These are phyloP conservation scores for Drosophila serrata DNA, from an alignment of 1,140 invertebrate genomes.

Conservation along the genomic window DNA sequence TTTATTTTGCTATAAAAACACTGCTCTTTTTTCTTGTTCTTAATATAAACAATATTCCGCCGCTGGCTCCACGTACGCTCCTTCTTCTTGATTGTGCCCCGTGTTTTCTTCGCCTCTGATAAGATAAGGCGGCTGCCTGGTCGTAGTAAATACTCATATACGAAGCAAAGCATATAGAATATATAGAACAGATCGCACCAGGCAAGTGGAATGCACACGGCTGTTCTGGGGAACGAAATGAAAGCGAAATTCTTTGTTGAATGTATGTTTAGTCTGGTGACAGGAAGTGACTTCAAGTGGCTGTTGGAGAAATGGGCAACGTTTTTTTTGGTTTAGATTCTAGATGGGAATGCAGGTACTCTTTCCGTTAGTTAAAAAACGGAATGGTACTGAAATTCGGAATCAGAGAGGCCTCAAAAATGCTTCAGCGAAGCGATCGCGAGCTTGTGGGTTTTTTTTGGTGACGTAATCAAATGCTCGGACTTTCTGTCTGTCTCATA, in stretches of 20 bases:
- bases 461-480: no score
- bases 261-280: neutral
- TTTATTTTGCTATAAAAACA: slow-evolving; percentile 74
- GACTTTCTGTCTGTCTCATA: no score
- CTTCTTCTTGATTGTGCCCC: slow-evolving; percentile 15
- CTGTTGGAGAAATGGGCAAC: neutral
- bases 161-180: neutral
- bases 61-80: slow-evolving; percentile 5
- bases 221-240: slow-evolving; percentile 12
- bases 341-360: neutral
- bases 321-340: neutral
- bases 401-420: no score
- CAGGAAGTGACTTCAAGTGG: slow-evolving; percentile 29
- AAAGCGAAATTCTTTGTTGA: slow-evolving; percentile 39
- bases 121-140: slow-evolving; percentile 42
- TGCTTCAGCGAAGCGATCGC: no score
- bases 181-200: slow-evolving; percentile 7
- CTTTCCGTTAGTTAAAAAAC: no score
- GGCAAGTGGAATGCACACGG: slow-evolving; percentile 18
- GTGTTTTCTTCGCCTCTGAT: slow-evolving; percentile 47
- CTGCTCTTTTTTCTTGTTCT: slow-evolving; percentile 53
- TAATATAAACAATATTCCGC: slow-evolving; percentile 56
- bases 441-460: neutral
- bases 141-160: slow-evolving; percentile 20
- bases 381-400: no score